Percentiles rank a stretch among this genome's conserved stretches.
Conservation (phyloP, 2,797 vertebrate species). For the Epinephelus malabaricus region DNA sequence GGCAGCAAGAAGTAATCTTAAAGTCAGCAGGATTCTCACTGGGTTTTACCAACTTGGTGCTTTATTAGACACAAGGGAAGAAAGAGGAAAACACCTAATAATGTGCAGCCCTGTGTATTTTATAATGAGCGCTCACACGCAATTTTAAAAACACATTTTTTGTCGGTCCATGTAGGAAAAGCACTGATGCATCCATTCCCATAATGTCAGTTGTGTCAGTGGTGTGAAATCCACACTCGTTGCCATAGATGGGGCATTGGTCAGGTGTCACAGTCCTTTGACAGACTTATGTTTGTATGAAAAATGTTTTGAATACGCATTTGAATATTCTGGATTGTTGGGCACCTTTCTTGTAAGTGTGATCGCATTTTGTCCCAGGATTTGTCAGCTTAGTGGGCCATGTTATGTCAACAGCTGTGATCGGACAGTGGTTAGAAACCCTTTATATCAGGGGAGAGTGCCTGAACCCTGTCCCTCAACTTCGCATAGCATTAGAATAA, state of each 20-base stretch:
- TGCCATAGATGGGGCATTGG: neutral
- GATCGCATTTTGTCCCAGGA: neutral
- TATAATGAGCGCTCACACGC: neutral
- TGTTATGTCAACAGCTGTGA: neutral
- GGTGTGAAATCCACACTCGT: neutral
- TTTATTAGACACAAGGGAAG: neutral
- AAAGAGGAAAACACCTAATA: neutral
- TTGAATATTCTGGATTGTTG: neutral
- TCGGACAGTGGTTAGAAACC: neutral
- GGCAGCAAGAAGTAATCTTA: neutral
- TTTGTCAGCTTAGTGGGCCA: neutral
- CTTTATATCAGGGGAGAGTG: neutral
- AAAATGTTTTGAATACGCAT: neutral
- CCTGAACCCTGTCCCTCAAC: neutral
- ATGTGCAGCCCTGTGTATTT: neutral
- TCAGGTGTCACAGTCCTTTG: no score
- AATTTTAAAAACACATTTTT: neutral
- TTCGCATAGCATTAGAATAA: neutral
- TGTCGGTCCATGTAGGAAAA: neutral
- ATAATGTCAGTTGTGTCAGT: neutral
- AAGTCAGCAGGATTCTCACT: neutral
- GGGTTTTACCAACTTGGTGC: neutral
- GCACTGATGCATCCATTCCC: neutral
- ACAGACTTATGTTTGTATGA: neutral
- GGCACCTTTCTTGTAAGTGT: neutral